phyloP scores from a whole-genome alignment of 2,888 invertebrate species.

The Lepidochitona cinerea region DNA sequence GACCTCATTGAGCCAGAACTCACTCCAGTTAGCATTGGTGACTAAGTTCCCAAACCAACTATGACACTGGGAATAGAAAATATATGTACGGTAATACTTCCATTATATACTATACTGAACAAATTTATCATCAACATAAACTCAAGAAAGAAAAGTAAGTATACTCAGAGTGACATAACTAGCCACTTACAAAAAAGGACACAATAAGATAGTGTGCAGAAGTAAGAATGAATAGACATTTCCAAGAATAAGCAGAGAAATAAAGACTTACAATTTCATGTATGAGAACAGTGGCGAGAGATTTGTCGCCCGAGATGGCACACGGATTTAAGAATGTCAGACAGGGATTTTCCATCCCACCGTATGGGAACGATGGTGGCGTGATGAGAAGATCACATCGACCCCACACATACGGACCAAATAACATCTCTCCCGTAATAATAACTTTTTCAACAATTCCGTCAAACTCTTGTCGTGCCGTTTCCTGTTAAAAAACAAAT shows the following conservation, averaged over 20 bases:
- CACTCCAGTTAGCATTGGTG: constrained; percentile 91
- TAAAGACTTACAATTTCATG: constrained; percentile 93
- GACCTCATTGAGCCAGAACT: constrained; percentile 96
- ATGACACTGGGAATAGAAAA: constrained; percentile 33
- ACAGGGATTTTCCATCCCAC: constrained; percentile 97
- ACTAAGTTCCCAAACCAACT: constrained; percentile 81
- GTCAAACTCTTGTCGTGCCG: constrained; percentile 40
- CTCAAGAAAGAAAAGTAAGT: too few relatives aligned
- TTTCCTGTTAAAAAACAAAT: constrained; percentile 22
- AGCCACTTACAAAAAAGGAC: too few relatives aligned
- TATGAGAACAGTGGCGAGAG: constrained; percentile 87
- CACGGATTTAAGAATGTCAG: constrained; percentile 94
- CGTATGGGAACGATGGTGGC: constrained; percentile 92
- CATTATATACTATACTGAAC: too few relatives aligned
- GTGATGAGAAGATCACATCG: constrained; percentile 87
- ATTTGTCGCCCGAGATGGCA: constrained; percentile 88
- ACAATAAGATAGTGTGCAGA: too few relatives aligned
- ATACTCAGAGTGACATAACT: too few relatives aligned
- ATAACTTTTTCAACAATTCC: constrained; percentile 81
- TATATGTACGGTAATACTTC: too few relatives aligned
- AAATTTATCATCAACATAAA: too few relatives aligned
- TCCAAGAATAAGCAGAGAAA: too few relatives aligned
- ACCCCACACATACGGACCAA: constrained; percentile 90
- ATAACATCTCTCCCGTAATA: constrained; percentile 83
- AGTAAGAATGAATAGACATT: too few relatives aligned